Base-by-base conservation (phyloP, 2,888 invertebrate genomes). In the Ochlodes sylvanus region DNA sequence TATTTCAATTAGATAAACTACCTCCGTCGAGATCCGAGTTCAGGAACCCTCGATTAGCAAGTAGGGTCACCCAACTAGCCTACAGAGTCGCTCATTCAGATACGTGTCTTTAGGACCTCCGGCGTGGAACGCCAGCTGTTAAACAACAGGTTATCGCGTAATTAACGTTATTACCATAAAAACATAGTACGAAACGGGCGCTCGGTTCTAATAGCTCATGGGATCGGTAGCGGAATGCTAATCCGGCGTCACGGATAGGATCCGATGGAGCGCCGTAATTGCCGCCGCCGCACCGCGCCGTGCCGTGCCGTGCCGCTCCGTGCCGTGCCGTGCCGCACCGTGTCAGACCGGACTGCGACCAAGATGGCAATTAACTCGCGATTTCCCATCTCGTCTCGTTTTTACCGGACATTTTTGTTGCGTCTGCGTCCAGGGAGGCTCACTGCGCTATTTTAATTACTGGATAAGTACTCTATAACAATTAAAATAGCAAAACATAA, bases 151-250 rank as follows among this genome's bases (percentile, higher is more conserved):
- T 52, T 52, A 52, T 21, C 52, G 52, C 34, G 15, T 34, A 55
- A 55, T 32, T 55, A 55, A 34, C 34, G 44, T 60, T 60, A 60
- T 60, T 60, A 47, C 32, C 60, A 47, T 60, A 60, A 60, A 60
- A 60, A 60, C 42, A 32, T 41, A 17, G 58, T 60, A 62, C 38
- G 32, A 38, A 34, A 38, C 50, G 50, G 61, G 34, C 61, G 50
- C 50, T 62, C 47, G 17, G 50, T 32, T 50, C 14, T 38, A 62
- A 62, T 50, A 50, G 61, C 61, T 62, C 61, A 47, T 62, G 61
- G 61, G 61, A 62, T 50, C 61, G 50, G 61, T 62, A 38, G 61
- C 61, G 61, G 61, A 34, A 62, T 50, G 61, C 61, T 62, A 60
- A 60, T 60, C 60, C 47, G 15, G 58, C 58, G 58, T 60, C 44